Conservation (phyloP, 2,888 invertebrate genomes). For the Germaria angustata region DNA sequence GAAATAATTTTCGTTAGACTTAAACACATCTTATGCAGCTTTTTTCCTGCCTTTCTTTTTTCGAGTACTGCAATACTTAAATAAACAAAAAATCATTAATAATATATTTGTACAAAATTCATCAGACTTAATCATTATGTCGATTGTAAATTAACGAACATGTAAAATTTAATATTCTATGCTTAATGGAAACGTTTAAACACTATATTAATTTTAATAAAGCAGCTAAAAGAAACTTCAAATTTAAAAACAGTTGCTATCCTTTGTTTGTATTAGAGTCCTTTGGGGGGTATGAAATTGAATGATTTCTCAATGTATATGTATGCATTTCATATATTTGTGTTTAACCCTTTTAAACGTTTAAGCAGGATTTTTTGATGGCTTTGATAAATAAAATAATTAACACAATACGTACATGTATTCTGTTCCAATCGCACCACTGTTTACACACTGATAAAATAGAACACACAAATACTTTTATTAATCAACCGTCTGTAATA, state of each 20-base stretch:
- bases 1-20: neutral
- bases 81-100: neutral
- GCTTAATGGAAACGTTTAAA: neutral
- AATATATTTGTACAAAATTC: conserved; percentile 63
- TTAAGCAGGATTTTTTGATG: too few relatives aligned
- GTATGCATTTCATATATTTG: too few relatives aligned
- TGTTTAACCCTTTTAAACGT: too few relatives aligned
- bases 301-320: too few relatives aligned
- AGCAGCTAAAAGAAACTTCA: neutral
- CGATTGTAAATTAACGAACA: conserved; percentile 44
- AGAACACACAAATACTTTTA: too few relatives aligned
- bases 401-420: too few relatives aligned
- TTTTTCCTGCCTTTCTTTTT: neutral
- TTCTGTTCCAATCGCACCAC: too few relatives aligned
- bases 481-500: too few relatives aligned
- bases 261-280: too few relatives aligned
- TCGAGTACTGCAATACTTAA: neutral
- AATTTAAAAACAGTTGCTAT: neutral
- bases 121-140: conserved; percentile 36
- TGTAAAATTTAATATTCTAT: neutral
- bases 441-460: too few relatives aligned
- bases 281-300: too few relatives aligned
- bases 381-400: too few relatives aligned
- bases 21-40: neutral
- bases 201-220: conserved; percentile 1